These are phyloP conservation scores for Centrocercus urophasianus DNA, from an alignment of 2,113 vertebrate species.

Conservation along the genomic window DNA sequence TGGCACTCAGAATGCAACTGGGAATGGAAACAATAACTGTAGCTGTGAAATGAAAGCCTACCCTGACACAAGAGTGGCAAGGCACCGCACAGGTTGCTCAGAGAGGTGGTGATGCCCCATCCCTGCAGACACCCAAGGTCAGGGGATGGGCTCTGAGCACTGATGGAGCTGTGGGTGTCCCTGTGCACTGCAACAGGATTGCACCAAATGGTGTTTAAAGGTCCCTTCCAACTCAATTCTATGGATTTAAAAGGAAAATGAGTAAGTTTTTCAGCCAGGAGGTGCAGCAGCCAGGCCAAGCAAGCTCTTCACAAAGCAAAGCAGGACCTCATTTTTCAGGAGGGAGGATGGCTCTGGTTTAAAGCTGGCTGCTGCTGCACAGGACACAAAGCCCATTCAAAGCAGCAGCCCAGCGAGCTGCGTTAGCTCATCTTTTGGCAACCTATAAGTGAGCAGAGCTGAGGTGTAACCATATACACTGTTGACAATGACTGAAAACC, in stretches of 20 bases:
- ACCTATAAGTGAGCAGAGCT: fast-evolving
- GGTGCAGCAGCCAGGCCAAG: neutral
- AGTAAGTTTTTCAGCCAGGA: neutral
- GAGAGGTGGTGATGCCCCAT: too few relatives aligned
- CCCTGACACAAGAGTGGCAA: neutral
- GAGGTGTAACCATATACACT: neutral
- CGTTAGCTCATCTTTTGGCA: neutral
- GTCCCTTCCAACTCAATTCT: too few relatives aligned
- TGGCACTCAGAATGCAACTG: neutral
- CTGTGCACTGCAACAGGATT: too few relatives aligned
- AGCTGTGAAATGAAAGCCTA: neutral
- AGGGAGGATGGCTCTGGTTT: fast-evolving
- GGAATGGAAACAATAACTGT: neutral
- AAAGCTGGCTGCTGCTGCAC: neutral
- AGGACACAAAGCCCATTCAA: neutral
- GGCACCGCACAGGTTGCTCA: too few relatives aligned
- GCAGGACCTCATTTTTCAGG: neutral
- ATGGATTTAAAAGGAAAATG: neutral
- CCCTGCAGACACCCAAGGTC: too few relatives aligned
- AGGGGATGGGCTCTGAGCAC: too few relatives aligned
- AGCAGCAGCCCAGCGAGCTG: neutral
- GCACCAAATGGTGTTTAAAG: too few relatives aligned
- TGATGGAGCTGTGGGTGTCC: too few relatives aligned
- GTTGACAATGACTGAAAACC: neutral
- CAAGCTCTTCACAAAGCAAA: neutral